Evolutionary conservation across 2,113 vertebrate species (phyloP).

Genomic region (Anguilla rostrata): DNA sequence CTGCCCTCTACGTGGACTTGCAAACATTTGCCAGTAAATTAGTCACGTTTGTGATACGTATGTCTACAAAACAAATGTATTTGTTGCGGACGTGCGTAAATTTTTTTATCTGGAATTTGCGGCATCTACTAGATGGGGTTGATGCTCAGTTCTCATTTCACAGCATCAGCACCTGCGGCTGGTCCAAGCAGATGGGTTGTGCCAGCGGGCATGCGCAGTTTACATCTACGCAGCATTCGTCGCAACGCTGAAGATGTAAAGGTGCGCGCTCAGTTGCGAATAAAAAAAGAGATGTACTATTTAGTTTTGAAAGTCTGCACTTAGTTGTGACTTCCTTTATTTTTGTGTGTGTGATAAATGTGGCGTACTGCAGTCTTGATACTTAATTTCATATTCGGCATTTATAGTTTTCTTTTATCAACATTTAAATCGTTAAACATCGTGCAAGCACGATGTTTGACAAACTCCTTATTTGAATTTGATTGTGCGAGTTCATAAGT

Average conservation of each 20-base stretch:
- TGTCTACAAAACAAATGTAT: neutral
- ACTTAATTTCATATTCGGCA: neutral
- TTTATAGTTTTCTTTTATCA: neutral
- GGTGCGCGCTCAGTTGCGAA: neutral
- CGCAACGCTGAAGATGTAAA: constrained; percentile 9
- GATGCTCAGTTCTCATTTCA: constrained; percentile 30
- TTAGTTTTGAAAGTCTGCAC: neutral
- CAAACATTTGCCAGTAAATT: neutral
- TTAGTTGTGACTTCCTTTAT: neutral
- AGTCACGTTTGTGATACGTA: neutral
- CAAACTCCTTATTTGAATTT: too few species aligned
- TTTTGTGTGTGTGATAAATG: neutral
- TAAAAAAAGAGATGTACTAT: neutral
- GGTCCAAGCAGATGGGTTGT: constrained; percentile 13
- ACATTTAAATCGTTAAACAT: neutral
- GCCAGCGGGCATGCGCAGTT: constrained; percentile 37
- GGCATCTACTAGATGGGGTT: neutral
- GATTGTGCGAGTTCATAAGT: too few species aligned
- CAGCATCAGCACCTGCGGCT: constrained; percentile 53
- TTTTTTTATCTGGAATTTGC: neutral
- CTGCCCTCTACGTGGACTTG: neutral
- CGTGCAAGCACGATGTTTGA: neutral
- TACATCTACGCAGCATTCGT: neutral
- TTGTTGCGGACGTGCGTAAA: neutral
- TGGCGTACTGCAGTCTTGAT: neutral